Evolutionary conservation across 2,113 vertebrate species (phyloP), one percentile per base, ranked within the genome.

Genomic region (Pheucticus melanocephalus): DNA sequence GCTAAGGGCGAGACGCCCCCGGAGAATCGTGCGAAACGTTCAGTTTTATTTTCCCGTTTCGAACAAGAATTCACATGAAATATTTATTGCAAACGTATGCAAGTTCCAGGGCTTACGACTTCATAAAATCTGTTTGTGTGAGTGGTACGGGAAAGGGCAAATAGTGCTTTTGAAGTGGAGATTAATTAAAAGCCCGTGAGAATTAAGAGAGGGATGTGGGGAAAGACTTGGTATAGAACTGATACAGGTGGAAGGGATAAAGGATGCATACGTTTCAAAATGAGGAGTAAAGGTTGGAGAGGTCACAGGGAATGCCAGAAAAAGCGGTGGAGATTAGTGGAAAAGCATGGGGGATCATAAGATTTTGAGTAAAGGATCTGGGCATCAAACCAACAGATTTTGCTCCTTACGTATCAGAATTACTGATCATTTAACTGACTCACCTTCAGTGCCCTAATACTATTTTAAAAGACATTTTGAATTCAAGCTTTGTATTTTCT

Each of bases 111-210:
- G 51, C 22, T 1, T 80, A 73, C 65, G 71, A 35, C 70, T 94
- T 93, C 56, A 33, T 77, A n/a, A 71, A 86, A 86, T 71, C 86
- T 84, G 33, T 51, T 63, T 56, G 71, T 69, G 35, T 82, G 72
- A 89, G 24, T 8, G 30, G 25, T 56, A 24, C 25, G 28, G 54
- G 39, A 18, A 57, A n/a, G 8, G 24, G 54, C 39, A 59, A 82
- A 63, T 4, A 39, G 23, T 42, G 12, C 15, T 80, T 91, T 31
- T 3, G 10, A 13, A 25, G 25, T 0, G 0, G 19, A 39, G 9
- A 31, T n/a, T 8, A 70, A 42, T 48, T 56, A 61, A 79, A 90
- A 90, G 2, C 1, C 10, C 3, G 0, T 3, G 12, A 54, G 23
- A 82, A 42, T 50, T 61, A 68, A 56, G 15, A 45, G 2, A 60